Evolutionary conservation across 2,888 invertebrate genomes (phyloP).

Genomic region (Volucella zonaria): DNA sequence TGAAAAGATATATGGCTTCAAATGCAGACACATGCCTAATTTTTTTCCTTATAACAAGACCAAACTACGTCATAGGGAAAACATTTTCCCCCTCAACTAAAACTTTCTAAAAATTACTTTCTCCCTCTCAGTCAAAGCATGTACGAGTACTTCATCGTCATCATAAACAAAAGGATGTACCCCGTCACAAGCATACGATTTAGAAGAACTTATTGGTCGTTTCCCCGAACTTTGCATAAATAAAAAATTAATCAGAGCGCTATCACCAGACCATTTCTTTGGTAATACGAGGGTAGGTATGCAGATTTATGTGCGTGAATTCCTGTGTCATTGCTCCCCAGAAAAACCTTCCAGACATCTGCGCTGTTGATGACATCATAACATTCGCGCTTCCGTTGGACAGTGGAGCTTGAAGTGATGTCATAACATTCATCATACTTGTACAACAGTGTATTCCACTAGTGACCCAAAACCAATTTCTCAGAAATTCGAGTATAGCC

Average conservation of each 20-base stretch:
- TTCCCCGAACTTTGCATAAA: no score
- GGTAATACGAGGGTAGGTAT: neutral
- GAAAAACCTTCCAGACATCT: neutral
- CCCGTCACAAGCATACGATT: no score
- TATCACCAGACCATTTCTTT: neutral
- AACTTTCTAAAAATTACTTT: no score
- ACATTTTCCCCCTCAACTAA: no score
- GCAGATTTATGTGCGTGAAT: conserved; percentile 1
- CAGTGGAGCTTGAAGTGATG: conserved; percentile 21
- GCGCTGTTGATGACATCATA: conserved; percentile 37
- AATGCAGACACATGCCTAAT: no score
- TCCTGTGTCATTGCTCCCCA: conserved; percentile 10
- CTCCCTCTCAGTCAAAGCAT: no score
- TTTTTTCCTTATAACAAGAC: no score
- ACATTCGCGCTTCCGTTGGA: conserved; percentile 16
- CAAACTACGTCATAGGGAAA: no score
- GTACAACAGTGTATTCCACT: neutral
- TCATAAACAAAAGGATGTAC: no score
- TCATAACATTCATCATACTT: conserved; percentile 12
- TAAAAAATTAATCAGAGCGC: conserved; percentile 13
- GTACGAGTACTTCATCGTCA: no score
- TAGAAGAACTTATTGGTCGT: no score
- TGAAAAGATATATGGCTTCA: no score
- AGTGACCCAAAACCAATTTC: conserved; percentile 2
- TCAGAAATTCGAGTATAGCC: neutral